Evolutionary conservation across 1,140 invertebrate genomes (phyloP).

Genomic region (Aricia agestis): DNA sequence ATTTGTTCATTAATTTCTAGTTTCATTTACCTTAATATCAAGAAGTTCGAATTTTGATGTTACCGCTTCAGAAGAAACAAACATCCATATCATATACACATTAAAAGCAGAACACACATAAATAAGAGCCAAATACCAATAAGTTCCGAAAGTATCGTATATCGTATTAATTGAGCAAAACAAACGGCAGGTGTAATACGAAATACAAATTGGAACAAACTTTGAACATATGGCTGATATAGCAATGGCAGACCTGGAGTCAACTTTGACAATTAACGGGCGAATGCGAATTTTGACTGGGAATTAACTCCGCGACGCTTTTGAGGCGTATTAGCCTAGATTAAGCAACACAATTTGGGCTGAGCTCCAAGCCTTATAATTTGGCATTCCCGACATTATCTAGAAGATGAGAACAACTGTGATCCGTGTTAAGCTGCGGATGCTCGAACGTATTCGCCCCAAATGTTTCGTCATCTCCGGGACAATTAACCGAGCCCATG

Average conservation of each 20-base stretch:
- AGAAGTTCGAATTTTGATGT: not conserved
- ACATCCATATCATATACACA: not conserved
- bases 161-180: constrained; percentile 19
- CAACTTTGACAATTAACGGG: constrained; percentile 55
- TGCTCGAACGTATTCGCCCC: not conserved
- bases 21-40: not conserved
- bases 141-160: not conserved
- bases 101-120: constrained; percentile 1
- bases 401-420: constrained; percentile 18
- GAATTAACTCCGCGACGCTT: constrained; percentile 41
- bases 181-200: constrained; percentile 15
- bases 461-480: constrained; percentile 4
- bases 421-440: constrained; percentile 19
- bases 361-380: constrained; percentile 35
- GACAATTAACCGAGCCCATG: not conserved
- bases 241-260: constrained; percentile 30
- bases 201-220: constrained; percentile 21
- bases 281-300: constrained; percentile 43
- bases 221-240: constrained; percentile 42
- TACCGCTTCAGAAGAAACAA: not conserved
- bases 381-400: constrained; percentile 25
- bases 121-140: not conserved
- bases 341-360: constrained; percentile 37
- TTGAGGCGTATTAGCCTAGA: constrained; percentile 33
- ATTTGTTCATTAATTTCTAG: not conserved